Evolutionary conservation across 1,140 invertebrate genomes (phyloP), one percentile per base, ranked within the genome.

Genomic region (Spodoptera litura): DNA sequence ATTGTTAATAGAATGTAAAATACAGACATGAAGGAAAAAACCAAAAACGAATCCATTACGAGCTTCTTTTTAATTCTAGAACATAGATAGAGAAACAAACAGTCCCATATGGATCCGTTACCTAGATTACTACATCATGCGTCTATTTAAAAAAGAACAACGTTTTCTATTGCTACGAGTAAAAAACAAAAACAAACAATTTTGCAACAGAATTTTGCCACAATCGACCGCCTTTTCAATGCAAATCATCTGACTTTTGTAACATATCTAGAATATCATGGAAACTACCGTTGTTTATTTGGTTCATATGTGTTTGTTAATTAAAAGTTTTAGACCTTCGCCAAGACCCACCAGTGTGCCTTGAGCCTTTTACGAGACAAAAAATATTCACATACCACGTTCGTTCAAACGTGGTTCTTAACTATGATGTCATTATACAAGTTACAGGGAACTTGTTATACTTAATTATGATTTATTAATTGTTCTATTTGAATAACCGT

Each of bases 211-310:
- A 15, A 6, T 64, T 64, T 64, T 38, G 61, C 59, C 44, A 62
- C 31, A 5, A 12, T 2, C 13, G 59, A 15, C 31, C 59, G 10
- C n/a, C 59, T 62, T 62, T n/a, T 44, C 13, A 25, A 70, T 53
- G 51, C 13, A 31, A 70, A 70, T 70, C 68, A 56, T 27, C 13
- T 53, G 25, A 13, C 25, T 15, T 15, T 56, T 71, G 38, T 44
- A 44, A 44, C 8, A 44, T 44, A 44, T 53, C 68, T 55, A 55
- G 27, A 56, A 53, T 13, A 27, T 38, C 15, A 6, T 73, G 71
- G 71, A 73, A 73, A 51, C 55, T 73, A 51, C 71, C 71, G 71
- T n/a, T 73, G 71, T 73, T 73, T 73, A 73, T 73, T 73, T 73
- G 56, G 71, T 73, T 61, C 71, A 73, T 13, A 6, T 56, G 0